These are phyloP conservation scores for Nothocercus julius DNA, from an alignment of 2,113 vertebrate species.

Conservation along the genomic window DNA sequence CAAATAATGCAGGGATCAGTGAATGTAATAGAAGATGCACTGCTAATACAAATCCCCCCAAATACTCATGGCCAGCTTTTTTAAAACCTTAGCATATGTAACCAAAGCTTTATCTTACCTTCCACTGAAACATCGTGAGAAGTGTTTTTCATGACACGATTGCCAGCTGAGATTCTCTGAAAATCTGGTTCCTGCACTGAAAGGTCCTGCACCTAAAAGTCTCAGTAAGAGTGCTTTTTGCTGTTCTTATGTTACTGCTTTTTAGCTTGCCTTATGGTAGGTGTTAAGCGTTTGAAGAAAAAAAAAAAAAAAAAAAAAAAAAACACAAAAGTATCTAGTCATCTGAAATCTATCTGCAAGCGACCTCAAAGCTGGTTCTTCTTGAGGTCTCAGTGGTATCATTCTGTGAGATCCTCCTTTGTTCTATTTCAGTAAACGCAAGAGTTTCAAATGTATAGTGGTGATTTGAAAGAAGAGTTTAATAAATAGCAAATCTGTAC, in stretches of 20 bases:
- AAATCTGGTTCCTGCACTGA: neutral
- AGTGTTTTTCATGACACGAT: neutral
- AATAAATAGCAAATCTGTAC: neutral
- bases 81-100: neutral
- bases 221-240: neutral
- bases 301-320: no score
- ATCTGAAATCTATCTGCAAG: neutral
- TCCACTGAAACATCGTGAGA: neutral
- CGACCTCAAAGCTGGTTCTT: neutral
- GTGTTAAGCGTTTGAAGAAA: neutral
- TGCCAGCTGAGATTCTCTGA: neutral
- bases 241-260: neutral
- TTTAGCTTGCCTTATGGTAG: neutral
- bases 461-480: neutral
- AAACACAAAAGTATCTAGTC: neutral
- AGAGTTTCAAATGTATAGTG: neutral
- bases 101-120: neutral
- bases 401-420: neutral
- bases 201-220: neutral
- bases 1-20: accelerated
- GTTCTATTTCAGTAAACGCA: neutral
- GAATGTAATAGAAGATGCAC: neutral
- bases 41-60: neutral
- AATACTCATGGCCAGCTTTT: neutral
- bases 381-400: neutral